These are phyloP conservation scores for Pseudoatta argentina DNA, from an alignment of 1,140 invertebrate species.

Conservation along the genomic window DNA sequence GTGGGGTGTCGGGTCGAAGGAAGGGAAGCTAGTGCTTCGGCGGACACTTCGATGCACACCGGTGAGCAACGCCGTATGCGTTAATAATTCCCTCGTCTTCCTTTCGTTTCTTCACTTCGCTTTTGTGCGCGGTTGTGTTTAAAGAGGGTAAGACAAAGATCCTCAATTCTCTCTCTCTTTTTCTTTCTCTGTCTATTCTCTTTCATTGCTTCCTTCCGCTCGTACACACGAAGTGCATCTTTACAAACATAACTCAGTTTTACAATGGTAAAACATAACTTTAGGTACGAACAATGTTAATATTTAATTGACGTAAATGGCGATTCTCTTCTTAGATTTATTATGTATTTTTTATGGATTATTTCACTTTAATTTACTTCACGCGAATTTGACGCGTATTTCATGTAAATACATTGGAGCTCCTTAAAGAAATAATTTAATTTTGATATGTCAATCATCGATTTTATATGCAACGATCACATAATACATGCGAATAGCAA, in stretches of 20 bases:
- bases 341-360: neutral
- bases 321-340: neutral
- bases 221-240: neutral
- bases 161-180: neutral
- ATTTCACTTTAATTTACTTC: neutral
- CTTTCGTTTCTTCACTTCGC: slow-evolving; percentile 73
- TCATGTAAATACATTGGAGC: neutral
- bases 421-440: neutral
- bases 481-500: neutral
- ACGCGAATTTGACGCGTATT: neutral
- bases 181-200: neutral
- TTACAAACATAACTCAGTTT: neutral
- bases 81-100: slow-evolving; percentile 73
- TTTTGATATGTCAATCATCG: neutral
- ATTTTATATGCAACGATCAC: neutral
- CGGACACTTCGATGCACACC: slow-evolving; percentile 76
- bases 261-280: neutral
- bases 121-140: slow-evolving; percentile 72
- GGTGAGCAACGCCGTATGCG: slow-evolving; percentile 66
- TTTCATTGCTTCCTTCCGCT: slow-evolving; percentile 35
- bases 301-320: neutral
- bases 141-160: slow-evolving; percentile 54
- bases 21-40: slow-evolving; percentile 54
- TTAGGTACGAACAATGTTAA: neutral
- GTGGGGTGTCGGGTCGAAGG: slow-evolving; percentile 32